phyloP scores from a whole-genome alignment of 2,113 vertebrate genomes.

The Tychaedon coryphoeus region DNA sequence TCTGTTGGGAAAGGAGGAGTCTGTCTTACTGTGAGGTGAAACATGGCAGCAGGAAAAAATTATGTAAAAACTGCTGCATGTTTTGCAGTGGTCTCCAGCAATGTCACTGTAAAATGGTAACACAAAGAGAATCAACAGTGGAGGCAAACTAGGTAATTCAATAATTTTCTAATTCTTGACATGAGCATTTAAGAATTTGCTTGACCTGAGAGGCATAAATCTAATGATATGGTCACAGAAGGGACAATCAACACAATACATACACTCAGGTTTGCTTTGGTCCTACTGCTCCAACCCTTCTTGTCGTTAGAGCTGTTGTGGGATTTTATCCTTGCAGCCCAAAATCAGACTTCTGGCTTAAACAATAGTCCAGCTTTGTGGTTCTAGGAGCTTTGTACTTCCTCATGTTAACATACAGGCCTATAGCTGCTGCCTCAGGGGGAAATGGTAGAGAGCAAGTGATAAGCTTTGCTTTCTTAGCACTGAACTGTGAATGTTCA shows the following conservation, averaged over 20 bases:
- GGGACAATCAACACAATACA: neutral
- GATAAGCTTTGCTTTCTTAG: neutral
- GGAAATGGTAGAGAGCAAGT: neutral
- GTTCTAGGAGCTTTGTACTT: neutral
- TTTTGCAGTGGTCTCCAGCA: neutral
- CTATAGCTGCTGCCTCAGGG: neutral
- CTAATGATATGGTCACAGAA: fast-evolving
- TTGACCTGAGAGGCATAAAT: neutral
- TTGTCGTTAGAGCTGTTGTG: neutral
- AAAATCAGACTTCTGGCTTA: neutral
- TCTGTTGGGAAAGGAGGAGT: neutral
- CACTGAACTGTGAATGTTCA: neutral
- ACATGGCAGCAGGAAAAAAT: neutral
- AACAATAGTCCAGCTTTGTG: neutral
- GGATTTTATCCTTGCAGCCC: neutral
- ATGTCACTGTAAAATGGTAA: neutral
- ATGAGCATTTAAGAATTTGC: neutral
- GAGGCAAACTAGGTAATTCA: neutral
- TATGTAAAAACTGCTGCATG: fast-evolving
- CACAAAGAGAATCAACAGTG: neutral
- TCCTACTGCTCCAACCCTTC: neutral
- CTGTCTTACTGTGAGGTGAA: neutral
- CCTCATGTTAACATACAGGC: fast-evolving
- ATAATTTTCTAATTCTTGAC: neutral
- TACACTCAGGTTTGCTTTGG: neutral